phyloP scores from a whole-genome alignment of 2,113 vertebrate species.

The Epinephelus cyanopodus region DNA sequence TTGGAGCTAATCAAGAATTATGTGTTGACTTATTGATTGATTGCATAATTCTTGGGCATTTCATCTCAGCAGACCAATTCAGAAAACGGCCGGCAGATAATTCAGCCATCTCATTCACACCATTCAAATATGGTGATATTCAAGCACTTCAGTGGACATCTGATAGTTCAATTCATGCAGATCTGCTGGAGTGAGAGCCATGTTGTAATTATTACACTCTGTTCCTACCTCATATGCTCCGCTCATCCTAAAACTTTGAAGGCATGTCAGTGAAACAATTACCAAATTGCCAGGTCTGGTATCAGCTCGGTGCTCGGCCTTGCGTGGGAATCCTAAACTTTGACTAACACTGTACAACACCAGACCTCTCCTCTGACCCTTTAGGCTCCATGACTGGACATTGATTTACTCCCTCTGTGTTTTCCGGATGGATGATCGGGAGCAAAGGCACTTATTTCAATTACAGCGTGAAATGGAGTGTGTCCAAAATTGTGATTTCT shows the following conservation, averaged over 20 bases:
- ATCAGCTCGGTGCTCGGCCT: not conserved
- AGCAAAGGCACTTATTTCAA: constrained; percentile 64
- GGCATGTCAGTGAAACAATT: not conserved
- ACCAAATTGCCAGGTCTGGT: not conserved
- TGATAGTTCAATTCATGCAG: constrained; percentile 27
- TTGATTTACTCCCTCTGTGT: constrained; percentile 61
- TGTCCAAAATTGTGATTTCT: constrained; percentile 58
- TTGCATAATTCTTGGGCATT: constrained; percentile 9
- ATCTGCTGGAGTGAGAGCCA: constrained; percentile 26
- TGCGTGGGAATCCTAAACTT: constrained; percentile 7
- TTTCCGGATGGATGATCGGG: constrained; percentile 58
- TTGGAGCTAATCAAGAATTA: constrained; percentile 8
- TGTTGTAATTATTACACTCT: constrained; percentile 8
- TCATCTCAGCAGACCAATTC: constrained; percentile 15
- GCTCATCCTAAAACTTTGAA: not conserved
- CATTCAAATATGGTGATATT: constrained; percentile 27
- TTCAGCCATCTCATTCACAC: constrained; percentile 4
- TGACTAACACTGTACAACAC: constrained; percentile 11
- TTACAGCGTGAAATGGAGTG: constrained; percentile 73
- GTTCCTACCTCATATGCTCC: not conserved
- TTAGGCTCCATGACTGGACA: constrained; percentile 44
- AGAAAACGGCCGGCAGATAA: constrained; percentile 19
- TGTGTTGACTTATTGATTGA: constrained; percentile 27
- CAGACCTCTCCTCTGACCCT: constrained; percentile 47
- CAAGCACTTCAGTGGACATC: constrained; percentile 28